Evolutionary conservation across 2,113 vertebrate genomes (phyloP).

Genomic region (Aviceda subcristata): DNA sequence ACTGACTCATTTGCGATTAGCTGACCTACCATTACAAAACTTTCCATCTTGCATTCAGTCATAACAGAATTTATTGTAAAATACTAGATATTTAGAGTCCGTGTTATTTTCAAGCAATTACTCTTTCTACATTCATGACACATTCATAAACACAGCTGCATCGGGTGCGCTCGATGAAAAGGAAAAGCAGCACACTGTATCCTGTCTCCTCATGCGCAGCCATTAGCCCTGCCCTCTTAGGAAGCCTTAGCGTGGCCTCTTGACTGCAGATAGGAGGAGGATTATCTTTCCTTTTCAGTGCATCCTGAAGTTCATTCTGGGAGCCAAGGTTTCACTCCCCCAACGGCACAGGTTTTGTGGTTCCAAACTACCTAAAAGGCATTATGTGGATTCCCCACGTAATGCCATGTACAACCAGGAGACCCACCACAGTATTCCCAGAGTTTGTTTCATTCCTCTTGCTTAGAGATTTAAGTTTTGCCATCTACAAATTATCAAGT

Average conservation of each 20-base stretch:
- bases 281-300: neutral
- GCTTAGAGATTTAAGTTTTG: neutral
- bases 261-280: neutral
- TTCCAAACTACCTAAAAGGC: neutral
- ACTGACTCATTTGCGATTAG: slow-evolving; percentile 88
- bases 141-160: slow-evolving; percentile 78
- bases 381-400: neutral
- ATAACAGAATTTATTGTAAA: slow-evolving; percentile 92
- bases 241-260: neutral
- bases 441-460: neutral
- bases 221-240: neutral
- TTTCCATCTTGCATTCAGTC: slow-evolving; percentile 84
- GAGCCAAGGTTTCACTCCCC: neutral
- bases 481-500: neutral
- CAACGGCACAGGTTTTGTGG: neutral
- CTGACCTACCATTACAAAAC: slow-evolving; percentile 87
- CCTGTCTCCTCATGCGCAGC: neutral
- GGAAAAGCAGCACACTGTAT: slow-evolving; percentile 58
- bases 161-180: neutral
- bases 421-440: neutral
- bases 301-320: neutral
- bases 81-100: slow-evolving; percentile 87
- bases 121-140: slow-evolving; percentile 73
- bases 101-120: slow-evolving; percentile 75
- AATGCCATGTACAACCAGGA: neutral